phyloP scores from a whole-genome alignment of 1,140 invertebrate species.

The Drosophila guanche region DNA sequence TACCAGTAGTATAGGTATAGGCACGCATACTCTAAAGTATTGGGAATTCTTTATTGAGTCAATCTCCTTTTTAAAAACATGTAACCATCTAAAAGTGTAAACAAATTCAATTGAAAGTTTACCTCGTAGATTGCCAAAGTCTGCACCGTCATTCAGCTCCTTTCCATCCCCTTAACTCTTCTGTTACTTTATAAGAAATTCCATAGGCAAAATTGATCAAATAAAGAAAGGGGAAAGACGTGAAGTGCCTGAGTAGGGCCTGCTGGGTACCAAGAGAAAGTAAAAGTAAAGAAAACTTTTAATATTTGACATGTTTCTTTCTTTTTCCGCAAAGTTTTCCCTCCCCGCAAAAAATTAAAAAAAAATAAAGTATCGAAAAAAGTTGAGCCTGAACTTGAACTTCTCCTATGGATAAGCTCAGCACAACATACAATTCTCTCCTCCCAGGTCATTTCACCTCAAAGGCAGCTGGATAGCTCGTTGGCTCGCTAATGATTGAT shows the following conservation, averaged over 20 bases:
- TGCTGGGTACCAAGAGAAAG: slow-evolving; percentile 57
- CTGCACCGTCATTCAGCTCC: slow-evolving; percentile 15
- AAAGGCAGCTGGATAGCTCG: slow-evolving; percentile 47
- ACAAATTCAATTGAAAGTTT: slow-evolving; percentile 76
- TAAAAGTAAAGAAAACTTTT: slow-evolving; percentile 77
- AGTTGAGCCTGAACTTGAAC: slow-evolving; percentile 71
- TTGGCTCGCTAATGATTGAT: slow-evolving; percentile 71
- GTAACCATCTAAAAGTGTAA: too few relatives aligned
- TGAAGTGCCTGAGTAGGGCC: slow-evolving; percentile 16
- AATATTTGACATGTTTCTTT: slow-evolving; percentile 77
- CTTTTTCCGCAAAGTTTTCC: slow-evolving; percentile 24
- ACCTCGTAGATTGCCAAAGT: slow-evolving; percentile 61
- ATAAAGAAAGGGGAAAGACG: slow-evolving; percentile 32
- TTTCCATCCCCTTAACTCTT: slow-evolving; percentile 44
- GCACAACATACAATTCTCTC: slow-evolving; percentile 30
- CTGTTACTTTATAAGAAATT: slow-evolving; percentile 77
- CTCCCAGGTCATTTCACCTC: slow-evolving; percentile 47
- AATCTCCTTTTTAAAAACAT: too few relatives aligned
- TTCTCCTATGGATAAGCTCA: slow-evolving; percentile 59
- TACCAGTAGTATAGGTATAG: too few relatives aligned
- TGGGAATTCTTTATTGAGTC: not conserved
- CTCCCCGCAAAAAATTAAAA: slow-evolving; percentile 55
- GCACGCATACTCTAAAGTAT: too few relatives aligned
- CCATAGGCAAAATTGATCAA: slow-evolving; percentile 80
- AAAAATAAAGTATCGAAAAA: slow-evolving; percentile 68